Conservation (phyloP, 2,888 invertebrate genomes). For the Acleris literana region DNA sequence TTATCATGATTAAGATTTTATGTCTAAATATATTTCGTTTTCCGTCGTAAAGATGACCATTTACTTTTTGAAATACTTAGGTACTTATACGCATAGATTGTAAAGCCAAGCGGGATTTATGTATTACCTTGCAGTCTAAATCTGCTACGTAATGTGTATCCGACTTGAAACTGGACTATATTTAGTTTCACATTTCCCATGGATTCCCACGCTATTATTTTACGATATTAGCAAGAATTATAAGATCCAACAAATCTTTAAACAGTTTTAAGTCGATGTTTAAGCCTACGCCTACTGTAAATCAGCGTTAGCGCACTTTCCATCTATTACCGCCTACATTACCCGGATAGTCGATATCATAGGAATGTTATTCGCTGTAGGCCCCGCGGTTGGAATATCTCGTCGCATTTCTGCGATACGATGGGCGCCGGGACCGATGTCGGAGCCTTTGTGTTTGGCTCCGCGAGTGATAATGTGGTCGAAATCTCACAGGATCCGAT, state of each 20-base stretch:
- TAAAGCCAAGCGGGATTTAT: no score
- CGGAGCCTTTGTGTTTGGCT: slow-evolving; percentile 5
- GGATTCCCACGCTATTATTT: slow-evolving; percentile 18
- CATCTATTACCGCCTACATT: slow-evolving; percentile 75
- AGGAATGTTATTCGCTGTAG: slow-evolving; percentile 68
- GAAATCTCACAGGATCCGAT: not conserved
- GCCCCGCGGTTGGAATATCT: slow-evolving; percentile 45
- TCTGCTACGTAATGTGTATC: not conserved
- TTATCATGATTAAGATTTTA: no score
- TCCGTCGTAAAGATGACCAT: no score
- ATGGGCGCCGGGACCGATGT: slow-evolving; percentile 7
- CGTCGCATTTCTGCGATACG: slow-evolving; percentile 23
- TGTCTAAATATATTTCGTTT: no score
- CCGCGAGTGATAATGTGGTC: not conserved
- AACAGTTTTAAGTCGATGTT: slow-evolving; percentile 23
- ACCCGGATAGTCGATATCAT: slow-evolving; percentile 63
- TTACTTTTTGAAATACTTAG: no score
- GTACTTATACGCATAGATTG: no score
- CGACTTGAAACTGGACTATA: not conserved
- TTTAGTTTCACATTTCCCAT: not conserved
- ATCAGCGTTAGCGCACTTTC: slow-evolving; percentile 59
- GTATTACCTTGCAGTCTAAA: no score
- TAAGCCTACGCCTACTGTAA: slow-evolving; percentile 39
- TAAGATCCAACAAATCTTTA: slow-evolving; percentile 18
- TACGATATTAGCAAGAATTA: slow-evolving; percentile 7